phyloP scores from a whole-genome alignment of 2,113 vertebrate genomes.

The Ochotona curzoniae region DNA sequence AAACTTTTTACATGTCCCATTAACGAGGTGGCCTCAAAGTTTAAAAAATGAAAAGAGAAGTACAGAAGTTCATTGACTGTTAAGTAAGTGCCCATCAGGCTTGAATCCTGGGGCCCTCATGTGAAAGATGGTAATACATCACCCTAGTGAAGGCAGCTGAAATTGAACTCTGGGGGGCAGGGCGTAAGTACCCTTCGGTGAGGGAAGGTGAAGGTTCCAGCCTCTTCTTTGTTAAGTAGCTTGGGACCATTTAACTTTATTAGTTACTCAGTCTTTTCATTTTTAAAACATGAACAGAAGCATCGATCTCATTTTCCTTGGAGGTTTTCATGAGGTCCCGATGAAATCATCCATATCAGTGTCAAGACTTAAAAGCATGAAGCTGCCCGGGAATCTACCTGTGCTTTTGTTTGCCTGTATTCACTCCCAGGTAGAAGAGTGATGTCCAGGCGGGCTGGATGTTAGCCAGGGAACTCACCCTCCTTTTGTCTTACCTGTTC shows the following conservation, averaged over 20 bases:
- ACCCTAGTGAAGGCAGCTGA: not conserved
- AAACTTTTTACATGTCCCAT: not conserved
- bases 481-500: constrained; percentile 87
- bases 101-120: not conserved
- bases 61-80: not conserved
- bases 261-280: not conserved
- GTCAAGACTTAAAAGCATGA: not conserved
- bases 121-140: not conserved
- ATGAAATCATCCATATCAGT: fast-evolving
- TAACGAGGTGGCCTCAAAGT: not conserved
- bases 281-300: not conserved
- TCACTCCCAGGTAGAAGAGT: fast-evolving
- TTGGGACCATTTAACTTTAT: not conserved
- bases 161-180: not conserved
- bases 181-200: not conserved
- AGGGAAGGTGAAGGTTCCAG: not conserved
- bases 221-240: not conserved
- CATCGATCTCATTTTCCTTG: not conserved
- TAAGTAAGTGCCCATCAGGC: too few species aligned
- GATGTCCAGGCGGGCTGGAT: not conserved
- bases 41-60: not conserved
- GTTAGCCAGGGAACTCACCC: not conserved
- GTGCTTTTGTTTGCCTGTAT: not conserved
- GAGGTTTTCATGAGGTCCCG: not conserved
- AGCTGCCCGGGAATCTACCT: not conserved